Conservation (phyloP, 2,888 invertebrate species). For the Trichacis sp. region DNA sequence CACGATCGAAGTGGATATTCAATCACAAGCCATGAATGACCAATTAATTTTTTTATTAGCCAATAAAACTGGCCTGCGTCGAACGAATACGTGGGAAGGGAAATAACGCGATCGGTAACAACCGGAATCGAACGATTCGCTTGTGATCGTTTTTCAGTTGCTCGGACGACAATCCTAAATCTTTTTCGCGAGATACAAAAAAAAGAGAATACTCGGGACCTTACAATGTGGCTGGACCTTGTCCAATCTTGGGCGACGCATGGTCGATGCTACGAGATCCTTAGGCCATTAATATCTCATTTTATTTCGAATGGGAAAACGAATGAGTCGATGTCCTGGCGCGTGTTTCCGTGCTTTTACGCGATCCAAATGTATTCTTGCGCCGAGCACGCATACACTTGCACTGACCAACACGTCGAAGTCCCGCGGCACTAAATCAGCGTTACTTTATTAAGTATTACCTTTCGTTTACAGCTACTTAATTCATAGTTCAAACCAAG, state of each 20-base stretch:
- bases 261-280: constrained; percentile 31
- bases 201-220: constrained; percentile 17
- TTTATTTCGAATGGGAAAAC: constrained; percentile 68
- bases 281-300: constrained; percentile 66
- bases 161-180: not conserved
- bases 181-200: constrained; percentile 20
- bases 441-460: constrained; percentile 70
- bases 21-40: not conserved
- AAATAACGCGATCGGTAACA: too few species aligned
- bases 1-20: not conserved
- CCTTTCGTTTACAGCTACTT: constrained; percentile 70
- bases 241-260: constrained; percentile 37
- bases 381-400: constrained; percentile 41
- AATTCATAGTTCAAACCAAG: constrained; percentile 69
- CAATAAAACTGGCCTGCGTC: not conserved
- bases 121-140: too few species aligned
- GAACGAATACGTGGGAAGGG: too few species aligned
- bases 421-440: constrained; percentile 62
- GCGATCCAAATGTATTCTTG: constrained; percentile 29
- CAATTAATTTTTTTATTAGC: not conserved
- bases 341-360: constrained; percentile 34
- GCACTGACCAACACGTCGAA: constrained; percentile 35
- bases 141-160: too few species aligned
- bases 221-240: constrained; percentile 37
- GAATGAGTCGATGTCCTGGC: constrained; percentile 59